phyloP scores from a whole-genome alignment of 2,888 invertebrate species.

The Diarsia dahlii region DNA sequence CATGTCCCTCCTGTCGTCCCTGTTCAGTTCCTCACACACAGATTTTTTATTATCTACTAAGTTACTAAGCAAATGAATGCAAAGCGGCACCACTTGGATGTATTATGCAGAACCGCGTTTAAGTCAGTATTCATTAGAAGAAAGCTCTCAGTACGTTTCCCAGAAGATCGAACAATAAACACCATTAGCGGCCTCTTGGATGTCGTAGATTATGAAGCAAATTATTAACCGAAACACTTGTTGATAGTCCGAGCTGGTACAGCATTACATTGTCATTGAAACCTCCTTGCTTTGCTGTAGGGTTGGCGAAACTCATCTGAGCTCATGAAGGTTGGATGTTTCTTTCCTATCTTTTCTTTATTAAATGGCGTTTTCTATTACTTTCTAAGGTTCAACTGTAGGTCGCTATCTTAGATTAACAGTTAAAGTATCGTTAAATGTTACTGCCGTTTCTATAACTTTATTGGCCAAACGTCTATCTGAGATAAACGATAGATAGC shows the following conservation, averaged over 20 bases:
- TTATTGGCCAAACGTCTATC: too few species aligned
- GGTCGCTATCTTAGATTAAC: too few species aligned
- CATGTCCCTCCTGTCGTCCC: too few species aligned
- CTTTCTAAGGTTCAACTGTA: too few species aligned
- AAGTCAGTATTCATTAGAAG: conserved; percentile 41
- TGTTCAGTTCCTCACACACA: too few species aligned
- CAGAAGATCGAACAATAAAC: conserved; percentile 42
- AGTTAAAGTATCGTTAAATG: too few species aligned
- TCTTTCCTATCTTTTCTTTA: too few species aligned
- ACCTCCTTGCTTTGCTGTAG: conserved; percentile 11
- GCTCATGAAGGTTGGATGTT: neutral
- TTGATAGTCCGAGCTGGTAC: conserved; percentile 11
- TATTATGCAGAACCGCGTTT: conserved; percentile 35
- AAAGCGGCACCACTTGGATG: conserved; percentile 29
- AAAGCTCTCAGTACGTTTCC: conserved; percentile 36
- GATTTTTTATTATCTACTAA: conserved; percentile 2
- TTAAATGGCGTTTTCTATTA: too few species aligned
- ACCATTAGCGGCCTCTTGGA: conserved; percentile 45
- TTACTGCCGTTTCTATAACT: too few species aligned
- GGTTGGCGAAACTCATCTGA: conserved; percentile 9
- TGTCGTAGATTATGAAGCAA: conserved; percentile 45
- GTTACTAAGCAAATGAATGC: conserved; percentile 22
- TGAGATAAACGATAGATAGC: too few species aligned
- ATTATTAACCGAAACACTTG: conserved; percentile 54
- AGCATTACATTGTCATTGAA: conserved; percentile 36